Evolutionary conservation across 2,888 invertebrate species (phyloP), one percentile per base, ranked within the genome.

Genomic region (Sabatieria punctata): DNA sequence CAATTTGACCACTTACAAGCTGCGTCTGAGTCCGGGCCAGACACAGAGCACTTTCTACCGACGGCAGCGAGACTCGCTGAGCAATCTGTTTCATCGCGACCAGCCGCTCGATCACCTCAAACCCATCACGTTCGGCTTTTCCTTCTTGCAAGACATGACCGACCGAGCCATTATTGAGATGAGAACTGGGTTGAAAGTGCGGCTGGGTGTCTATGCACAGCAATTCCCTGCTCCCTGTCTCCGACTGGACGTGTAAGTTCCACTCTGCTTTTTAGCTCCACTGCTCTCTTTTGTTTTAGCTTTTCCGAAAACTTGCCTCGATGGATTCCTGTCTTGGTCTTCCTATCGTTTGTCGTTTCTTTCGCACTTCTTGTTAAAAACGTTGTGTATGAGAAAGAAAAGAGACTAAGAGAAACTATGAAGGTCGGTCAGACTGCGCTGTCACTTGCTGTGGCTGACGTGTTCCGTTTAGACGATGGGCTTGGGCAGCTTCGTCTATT

Each of bases 101-200:
- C 24, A 35, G 2, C 67, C 69, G 1, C 54, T 63, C 2, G 58
- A 64, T 35, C 72, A 73, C 54, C 52, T 73, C 41, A 75, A 75
- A 56, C 76, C 76, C 61, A 58, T 75, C 43, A 70, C 72, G 1
- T 78, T 78, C 48, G 86, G 86, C 4, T 86, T 86, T 68, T 74
- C 82, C 1, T 82, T 82, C 64, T 72, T 88, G n/a, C 84, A 84
- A 64, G 85, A 88, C 59, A 73, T 83, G 56, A 68, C 88, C 15
- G 85, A 86, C 63, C 75, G 77, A 50, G 80, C 79, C 3, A 78
- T 86, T 49, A 79, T 86, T 43, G 70, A 75, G 24, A 42, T 41
- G 22, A n/a, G n/a, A n/a, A n/a, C n/a, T n/a, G n/a, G n/a, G n/a
- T n/a, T n/a, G n/a, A n/a, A n/a, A n/a, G n/a, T n/a, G n/a, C n/a